Evolutionary conservation across 2,113 vertebrate genomes (phyloP), one percentile per base, ranked within the genome.

Genomic region (Phylloscopus trochilus): DNA sequence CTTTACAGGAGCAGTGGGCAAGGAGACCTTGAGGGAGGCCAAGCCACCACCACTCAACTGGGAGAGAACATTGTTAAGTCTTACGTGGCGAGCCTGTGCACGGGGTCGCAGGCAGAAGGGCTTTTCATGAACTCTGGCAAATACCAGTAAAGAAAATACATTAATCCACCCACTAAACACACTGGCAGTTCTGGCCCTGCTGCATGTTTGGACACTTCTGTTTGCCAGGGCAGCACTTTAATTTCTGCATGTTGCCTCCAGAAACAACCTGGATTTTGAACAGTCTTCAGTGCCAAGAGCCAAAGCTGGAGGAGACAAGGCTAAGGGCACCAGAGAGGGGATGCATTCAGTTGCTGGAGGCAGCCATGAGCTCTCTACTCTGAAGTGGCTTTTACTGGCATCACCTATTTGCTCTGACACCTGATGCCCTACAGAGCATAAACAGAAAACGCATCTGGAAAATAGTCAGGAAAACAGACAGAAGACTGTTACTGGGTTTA

Each of bases 311-410:
- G 78, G 82, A 93, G 72, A 92, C 96, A 93, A 95, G 92, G 78
- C 79, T 95, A 96, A 96, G 87, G 78, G 82, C 59, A 83, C 73
- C 76, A 95, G 83, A 95, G 95, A 96, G 88, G 47, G 49, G 62
- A 55, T 89, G 78, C 87, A 72, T 89, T 96, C 83, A 88, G 47
- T 9, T 86, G 69, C 93, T 91, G 87, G 96, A 92, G 59, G 59
- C 92, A 94, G 95, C 92, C 95, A 93, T 1, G 24, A 93, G 76
- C 68, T 90, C 64, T 95, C 76, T 39, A 12, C 90, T 95, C 52
- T 94, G 85, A 95, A 93, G 79, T 86, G 87, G 89, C 86, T 96
- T 94, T 96, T 96, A 88, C 90, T 97, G 96, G 94, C 96, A 95
- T 79, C 68, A 74, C 76, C 69, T 80, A 39, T 66, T 89, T 85